Evolutionary conservation across 2,888 invertebrate species (phyloP).

Genomic region (Lasioglossum villosulum): DNA sequence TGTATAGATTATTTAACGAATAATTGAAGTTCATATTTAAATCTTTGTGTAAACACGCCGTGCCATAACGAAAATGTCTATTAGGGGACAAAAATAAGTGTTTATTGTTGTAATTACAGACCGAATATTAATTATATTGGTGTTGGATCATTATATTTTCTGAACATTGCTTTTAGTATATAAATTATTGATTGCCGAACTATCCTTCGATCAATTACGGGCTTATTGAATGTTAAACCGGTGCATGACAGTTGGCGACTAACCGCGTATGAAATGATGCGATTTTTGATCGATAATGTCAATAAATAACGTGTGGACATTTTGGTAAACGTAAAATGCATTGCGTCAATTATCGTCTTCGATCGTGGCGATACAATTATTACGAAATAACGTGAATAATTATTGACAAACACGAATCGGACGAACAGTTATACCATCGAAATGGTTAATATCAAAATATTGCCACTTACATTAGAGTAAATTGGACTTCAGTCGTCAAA

Average conservation of each 20-base stretch:
- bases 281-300: neutral
- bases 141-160: conserved; percentile 8
- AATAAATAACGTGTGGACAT: conserved; percentile 2
- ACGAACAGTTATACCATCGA: neutral
- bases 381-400: too few species aligned
- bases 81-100: too few species aligned
- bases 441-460: neutral
- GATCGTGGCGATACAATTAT: neutral
- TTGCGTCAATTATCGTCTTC: neutral
- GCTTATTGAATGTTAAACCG: conserved; percentile 32
- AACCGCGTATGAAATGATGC: conserved; percentile 19
- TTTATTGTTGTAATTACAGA: neutral
- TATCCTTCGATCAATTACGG: conserved; percentile 30
- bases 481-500: too few species aligned
- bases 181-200: conserved; percentile 40
- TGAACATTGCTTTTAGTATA: neutral
- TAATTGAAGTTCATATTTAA: too few species aligned
- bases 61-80: too few species aligned
- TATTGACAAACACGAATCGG: neutral
- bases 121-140: neutral
- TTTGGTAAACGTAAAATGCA: conserved; percentile 3
- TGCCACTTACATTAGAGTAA: too few species aligned
- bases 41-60: too few species aligned
- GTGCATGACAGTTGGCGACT: conserved; percentile 13
- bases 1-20: too few species aligned